Conservation (phyloP, 1,140 invertebrate genomes). For the Neuroterus valhalla region DNA sequence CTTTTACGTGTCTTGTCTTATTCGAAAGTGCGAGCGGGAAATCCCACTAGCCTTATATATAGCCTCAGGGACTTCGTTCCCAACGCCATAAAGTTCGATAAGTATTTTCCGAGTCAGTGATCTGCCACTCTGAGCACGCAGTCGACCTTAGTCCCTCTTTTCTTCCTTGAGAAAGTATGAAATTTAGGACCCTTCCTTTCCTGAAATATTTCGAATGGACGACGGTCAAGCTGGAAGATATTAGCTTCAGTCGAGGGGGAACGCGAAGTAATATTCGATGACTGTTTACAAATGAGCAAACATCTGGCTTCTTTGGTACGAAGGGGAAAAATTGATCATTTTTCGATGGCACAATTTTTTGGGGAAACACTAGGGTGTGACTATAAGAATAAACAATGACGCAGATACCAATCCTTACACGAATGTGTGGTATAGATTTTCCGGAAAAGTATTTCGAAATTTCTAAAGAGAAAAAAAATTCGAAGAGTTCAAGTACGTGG, state of each 20-base stretch:
- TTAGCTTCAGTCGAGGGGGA: neutral
- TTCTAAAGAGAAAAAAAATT: no score
- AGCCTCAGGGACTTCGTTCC: neutral
- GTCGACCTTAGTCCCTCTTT: neutral
- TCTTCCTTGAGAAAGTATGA: neutral
- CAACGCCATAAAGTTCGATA: constrained; percentile 29
- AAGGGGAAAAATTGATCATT: neutral
- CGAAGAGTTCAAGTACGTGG: no score
- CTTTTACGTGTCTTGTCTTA: constrained; percentile 10
- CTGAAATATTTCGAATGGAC: constrained; percentile 7
- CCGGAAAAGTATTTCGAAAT: no score
- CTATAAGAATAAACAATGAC: no score
- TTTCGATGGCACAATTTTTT: no score
- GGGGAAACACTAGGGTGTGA: no score
- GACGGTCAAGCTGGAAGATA: neutral
- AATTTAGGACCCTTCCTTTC: constrained; percentile 11
- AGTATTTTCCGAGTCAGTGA: constrained; percentile 28
- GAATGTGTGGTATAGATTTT: no score
- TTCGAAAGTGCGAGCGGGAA: neutral
- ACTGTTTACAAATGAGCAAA: neutral
- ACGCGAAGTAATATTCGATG: neutral
- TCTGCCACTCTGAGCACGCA: neutral
- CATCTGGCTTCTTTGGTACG: neutral
- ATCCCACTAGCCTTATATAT: neutral
- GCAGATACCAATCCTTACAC: no score